A percentile compares a stretch with the other conserved stretches of the same genome.
Conservation (phyloP, 2,797 vertebrate species). For the Cephalopachus bancanus region DNA sequence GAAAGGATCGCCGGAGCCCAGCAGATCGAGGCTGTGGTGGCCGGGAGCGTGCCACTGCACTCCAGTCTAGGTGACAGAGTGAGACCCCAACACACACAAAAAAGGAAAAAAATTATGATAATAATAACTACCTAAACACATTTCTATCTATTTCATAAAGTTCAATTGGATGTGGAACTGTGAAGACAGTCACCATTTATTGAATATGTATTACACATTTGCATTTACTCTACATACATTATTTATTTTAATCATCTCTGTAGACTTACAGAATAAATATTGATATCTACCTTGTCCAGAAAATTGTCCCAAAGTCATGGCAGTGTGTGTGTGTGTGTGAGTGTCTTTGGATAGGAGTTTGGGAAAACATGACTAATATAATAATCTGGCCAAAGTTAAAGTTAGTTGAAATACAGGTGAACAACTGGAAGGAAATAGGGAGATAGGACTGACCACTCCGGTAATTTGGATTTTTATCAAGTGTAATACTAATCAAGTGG, state of each 20-base stretch:
- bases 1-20: too few species aligned
- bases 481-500: not conserved
- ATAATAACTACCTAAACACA: not conserved
- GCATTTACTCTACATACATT: not conserved
- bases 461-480: not conserved
- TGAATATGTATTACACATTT: not conserved
- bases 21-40: too few species aligned
- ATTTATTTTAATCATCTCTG: not conserved
- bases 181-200: not conserved
- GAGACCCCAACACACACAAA: too few species aligned
- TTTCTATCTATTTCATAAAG: constrained; percentile 19
- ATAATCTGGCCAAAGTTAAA: not conserved
- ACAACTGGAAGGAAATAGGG: not conserved
- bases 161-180: not conserved
- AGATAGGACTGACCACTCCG: not conserved
- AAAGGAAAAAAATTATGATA: not conserved
- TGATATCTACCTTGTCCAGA: not conserved
- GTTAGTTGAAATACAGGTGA: not conserved
- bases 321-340: not conserved
- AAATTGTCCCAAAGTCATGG: not conserved
- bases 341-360: not conserved
- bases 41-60: too few species aligned
- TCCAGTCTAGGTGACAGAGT: too few species aligned
- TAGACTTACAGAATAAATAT: not conserved
- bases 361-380: not conserved